Evolutionary conservation across 2,113 vertebrate genomes (phyloP), one percentile per base, ranked within the genome.

Genomic region (Mormyrus iriodes): DNA sequence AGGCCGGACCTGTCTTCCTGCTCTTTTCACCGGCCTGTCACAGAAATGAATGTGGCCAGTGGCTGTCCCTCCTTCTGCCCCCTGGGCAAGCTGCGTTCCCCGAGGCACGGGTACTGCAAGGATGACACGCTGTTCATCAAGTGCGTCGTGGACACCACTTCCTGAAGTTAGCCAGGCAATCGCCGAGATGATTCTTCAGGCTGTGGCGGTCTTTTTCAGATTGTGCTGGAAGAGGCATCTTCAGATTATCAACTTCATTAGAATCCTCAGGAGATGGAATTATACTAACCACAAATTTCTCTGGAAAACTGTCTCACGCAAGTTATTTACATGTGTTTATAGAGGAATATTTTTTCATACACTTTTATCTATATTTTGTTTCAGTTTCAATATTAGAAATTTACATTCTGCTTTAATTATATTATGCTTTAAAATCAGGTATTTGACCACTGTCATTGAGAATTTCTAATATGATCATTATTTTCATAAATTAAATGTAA

Each of bases 51-150:
- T 0, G 94, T 97, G 58, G 95, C 97, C 61, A 96, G 95, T 0
- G 96, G 97, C 90, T 97, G 96, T 46, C 96, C 97, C 0, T 92
- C 94, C 52, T 97, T 97, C 93, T 95, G 96, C 48, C 95, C 95
- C 6, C 44, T 97, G 89, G 88, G 82, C 92, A 96, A 93, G 7
- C 88, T 97, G 0, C 95, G 95, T 91, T 96, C 95, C 0, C 91
- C 94, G 10, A 95, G 92, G 15, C 92, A 96, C 0, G 93, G 94
- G 90, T 97, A 97, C 0, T 93, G 96, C 27, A 96, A 93, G n/a
- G 96, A 97, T 0, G 96, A 97, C 86, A 96, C 95, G 0, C 93
- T 97, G 27, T 97, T 97, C 91, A 95, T 97, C 0, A 96, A 96
- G 42, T 96, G 96, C 88, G 93, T 97, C 1, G 91, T 96, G 55